A percentile compares a stretch with the other conserved stretches of the same genome.
Conservation (phyloP, 2,888 invertebrate genomes). For the Rhagophthalmus giganteus region DNA sequence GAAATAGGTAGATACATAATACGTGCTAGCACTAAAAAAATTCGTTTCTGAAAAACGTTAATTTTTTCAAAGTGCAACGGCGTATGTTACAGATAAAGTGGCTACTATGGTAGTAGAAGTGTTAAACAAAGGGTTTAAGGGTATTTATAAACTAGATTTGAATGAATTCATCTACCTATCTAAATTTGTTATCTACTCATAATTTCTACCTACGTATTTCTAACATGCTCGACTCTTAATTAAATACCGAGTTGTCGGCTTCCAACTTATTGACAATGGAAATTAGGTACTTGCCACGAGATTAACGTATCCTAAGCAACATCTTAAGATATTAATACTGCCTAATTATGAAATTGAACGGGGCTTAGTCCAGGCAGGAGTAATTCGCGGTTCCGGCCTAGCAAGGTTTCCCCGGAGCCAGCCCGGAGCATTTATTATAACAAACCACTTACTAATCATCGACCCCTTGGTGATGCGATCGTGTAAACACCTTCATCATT, state of each 20-base stretch:
- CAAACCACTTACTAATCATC: constrained; percentile 49
- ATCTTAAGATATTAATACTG: constrained; percentile 51
- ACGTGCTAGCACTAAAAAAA: no score
- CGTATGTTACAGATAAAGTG: no score
- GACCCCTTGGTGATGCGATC: constrained; percentile 42
- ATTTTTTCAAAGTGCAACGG: no score
- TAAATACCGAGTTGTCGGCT: constrained; percentile 22
- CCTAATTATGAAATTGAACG: constrained; percentile 50
- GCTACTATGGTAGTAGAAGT: no score
- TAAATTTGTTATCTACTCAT: no score
- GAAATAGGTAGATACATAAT: no score
- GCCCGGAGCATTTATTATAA: constrained; percentile 47
- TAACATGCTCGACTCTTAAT: constrained; percentile 32
- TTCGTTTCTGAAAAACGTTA: no score
- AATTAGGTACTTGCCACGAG: constrained; percentile 36
- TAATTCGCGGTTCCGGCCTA: constrained; percentile 13
- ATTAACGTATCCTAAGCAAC: constrained; percentile 50
- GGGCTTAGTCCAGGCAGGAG: constrained; percentile 19
- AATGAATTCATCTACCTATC: no score
- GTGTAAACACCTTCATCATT: constrained; percentile 52
- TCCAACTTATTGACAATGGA: constrained; percentile 17
- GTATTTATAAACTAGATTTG: no score
- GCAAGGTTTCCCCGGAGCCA: constrained; percentile 13
- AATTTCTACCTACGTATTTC: no score
- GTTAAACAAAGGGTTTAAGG: no score